Evolutionary conservation across 1,140 invertebrate genomes (phyloP).

Genomic region (Drosophila parabipectinata): DNA sequence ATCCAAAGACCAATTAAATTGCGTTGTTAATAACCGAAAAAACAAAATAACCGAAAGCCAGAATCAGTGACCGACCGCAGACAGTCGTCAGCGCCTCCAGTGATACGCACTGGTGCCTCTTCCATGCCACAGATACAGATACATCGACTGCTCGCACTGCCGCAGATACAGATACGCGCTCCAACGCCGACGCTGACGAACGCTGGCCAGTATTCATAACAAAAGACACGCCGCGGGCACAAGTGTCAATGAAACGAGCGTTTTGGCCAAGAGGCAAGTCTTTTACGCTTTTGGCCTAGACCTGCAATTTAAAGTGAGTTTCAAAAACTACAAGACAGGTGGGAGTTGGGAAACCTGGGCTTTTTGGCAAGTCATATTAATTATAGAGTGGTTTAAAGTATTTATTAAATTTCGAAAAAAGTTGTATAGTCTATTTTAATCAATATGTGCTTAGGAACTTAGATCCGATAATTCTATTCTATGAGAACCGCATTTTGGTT

Average conservation of each 20-base stretch:
- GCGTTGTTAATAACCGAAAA: slow-evolving; percentile 54
- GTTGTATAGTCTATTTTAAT: no score
- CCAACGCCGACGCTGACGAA: slow-evolving; percentile 49
- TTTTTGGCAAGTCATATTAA: not conserved
- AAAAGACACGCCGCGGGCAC: slow-evolving; percentile 70
- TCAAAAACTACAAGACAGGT: slow-evolving; percentile 8
- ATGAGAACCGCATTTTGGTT: no score
- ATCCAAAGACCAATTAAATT: slow-evolving; percentile 57
- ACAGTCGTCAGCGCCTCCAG: slow-evolving; percentile 43
- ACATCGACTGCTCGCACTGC: not conserved
- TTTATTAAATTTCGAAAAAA: no score
- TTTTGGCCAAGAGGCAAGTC: slow-evolving; percentile 33
- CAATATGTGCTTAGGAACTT: no score
- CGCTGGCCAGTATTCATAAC: slow-evolving; percentile 51
- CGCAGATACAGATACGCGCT: slow-evolving; percentile 53
- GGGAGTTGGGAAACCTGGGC: not conserved
- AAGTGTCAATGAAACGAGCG: slow-evolving; percentile 77
- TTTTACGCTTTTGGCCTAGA: slow-evolving; percentile 31
- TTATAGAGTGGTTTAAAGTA: not conserved
- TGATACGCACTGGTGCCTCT: slow-evolving; percentile 79
- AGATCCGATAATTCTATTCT: no score
- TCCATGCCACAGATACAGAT: slow-evolving; percentile 62
- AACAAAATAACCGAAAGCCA: slow-evolving; percentile 36
- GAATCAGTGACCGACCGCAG: slow-evolving; percentile 68
- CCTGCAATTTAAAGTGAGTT: slow-evolving; percentile 31